These are phyloP conservation scores for Erebia aethiops DNA, from an alignment of 2,888 invertebrate species.

Conservation along the genomic window DNA sequence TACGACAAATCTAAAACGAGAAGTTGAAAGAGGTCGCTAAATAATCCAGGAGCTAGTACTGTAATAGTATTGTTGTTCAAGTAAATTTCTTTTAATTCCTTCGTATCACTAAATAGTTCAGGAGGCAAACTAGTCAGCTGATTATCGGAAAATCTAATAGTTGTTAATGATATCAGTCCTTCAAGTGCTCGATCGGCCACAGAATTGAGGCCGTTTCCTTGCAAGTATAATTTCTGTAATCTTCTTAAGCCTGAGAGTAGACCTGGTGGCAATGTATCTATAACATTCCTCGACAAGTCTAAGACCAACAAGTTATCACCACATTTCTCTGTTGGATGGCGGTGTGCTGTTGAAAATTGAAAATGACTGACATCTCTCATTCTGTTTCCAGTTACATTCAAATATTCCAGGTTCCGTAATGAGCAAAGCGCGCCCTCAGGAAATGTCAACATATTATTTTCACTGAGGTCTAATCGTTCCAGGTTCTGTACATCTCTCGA, in stretches of 20 bases:
- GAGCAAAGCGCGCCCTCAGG: slow-evolving; percentile 90
- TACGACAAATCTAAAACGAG: slow-evolving; percentile 89
- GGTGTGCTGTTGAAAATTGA: slow-evolving; percentile 85
- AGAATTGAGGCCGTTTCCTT: slow-evolving; percentile 89
- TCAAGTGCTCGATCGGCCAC: slow-evolving; percentile 91
- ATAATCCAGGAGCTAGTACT: slow-evolving; percentile 90
- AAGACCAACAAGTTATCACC: slow-evolving; percentile 87
- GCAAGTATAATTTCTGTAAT: slow-evolving; percentile 88
- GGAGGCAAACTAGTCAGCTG: slow-evolving; percentile 91
- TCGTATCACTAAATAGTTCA: slow-evolving; percentile 90
- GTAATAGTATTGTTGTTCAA: slow-evolving; percentile 92
- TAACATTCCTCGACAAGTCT: slow-evolving; percentile 90
- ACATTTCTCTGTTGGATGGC: slow-evolving; percentile 85
- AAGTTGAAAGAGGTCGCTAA: slow-evolving; percentile 89
- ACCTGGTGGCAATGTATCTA: slow-evolving; percentile 88
- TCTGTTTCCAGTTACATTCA: slow-evolving; percentile 91
- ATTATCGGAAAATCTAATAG: slow-evolving; percentile 91
- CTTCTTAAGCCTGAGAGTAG: slow-evolving; percentile 87
- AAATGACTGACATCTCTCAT: slow-evolving; percentile 89
- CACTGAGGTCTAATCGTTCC: slow-evolving; percentile 88
- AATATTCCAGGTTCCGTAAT: slow-evolving; percentile 87
- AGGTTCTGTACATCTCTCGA: slow-evolving; percentile 88
- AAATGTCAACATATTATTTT: slow-evolving; percentile 91
- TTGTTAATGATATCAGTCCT: slow-evolving; percentile 87
- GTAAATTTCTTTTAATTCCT: slow-evolving; percentile 90